A percentile compares a stretch with the other conserved stretches of the same genome.
Conservation (phyloP, 2,888 invertebrate genomes). For the Cantharis nigra region DNA sequence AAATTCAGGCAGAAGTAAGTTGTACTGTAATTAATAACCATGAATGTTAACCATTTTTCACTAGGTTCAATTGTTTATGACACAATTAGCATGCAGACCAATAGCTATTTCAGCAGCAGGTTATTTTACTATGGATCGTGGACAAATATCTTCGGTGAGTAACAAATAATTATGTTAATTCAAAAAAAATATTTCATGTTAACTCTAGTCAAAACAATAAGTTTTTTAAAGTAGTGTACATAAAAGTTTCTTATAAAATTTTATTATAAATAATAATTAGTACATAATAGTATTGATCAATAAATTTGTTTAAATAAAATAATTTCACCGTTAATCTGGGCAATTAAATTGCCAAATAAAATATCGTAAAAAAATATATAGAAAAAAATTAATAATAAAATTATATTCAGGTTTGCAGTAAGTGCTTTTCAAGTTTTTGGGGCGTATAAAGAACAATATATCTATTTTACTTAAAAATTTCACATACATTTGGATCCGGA, state of each 20-base stretch:
- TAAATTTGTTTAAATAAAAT: neutral
- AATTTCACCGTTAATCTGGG: neutral
- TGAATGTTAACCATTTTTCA: conserved; percentile 16
- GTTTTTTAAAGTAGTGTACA: neutral
- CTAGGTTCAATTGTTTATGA: conserved; percentile 42
- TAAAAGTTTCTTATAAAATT: neutral
- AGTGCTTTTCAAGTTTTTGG: neutral
- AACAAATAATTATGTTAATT: neutral
- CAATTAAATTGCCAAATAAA: neutral
- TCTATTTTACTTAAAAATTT: too few species aligned
- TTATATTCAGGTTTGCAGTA: neutral
- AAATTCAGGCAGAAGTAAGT: conserved; percentile 39
- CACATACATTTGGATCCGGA: too few species aligned
- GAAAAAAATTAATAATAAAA: neutral
- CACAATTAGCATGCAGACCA: conserved; percentile 38
- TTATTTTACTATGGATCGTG: conserved; percentile 42
- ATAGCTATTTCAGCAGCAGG: conserved; percentile 43
- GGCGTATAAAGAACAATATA: neutral
- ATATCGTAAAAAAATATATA: neutral
- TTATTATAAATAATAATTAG: neutral
- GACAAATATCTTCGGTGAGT: conserved; percentile 42
- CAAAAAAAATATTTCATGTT: too few species aligned
- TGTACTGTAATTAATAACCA: neutral
- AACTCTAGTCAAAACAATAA: too few species aligned
- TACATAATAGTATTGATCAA: neutral